Conservation (phyloP, 2,797 vertebrate species). For the Enteromius mattozi region DNA sequence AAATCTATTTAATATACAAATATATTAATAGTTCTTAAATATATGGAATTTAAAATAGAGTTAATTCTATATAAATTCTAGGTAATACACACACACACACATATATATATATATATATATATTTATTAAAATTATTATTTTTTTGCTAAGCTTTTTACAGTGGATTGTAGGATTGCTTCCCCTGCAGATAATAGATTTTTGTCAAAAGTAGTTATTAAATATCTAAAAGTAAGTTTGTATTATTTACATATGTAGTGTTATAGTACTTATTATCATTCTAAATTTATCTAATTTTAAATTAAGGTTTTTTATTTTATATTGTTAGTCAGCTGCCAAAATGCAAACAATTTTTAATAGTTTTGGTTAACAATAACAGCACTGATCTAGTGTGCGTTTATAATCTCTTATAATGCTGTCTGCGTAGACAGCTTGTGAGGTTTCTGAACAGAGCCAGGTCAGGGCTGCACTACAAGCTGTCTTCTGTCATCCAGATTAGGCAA, state of each 20-base stretch:
- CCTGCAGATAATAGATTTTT: not conserved
- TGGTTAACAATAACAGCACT: not conserved
- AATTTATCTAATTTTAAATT: not conserved
- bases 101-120: no score
- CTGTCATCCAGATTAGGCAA: constrained; percentile 21
- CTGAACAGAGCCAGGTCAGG: not conserved
- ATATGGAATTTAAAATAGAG: no score
- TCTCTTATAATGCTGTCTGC: not conserved
- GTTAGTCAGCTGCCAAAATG: not conserved
- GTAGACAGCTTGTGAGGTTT: not conserved
- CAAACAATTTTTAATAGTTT: not conserved
- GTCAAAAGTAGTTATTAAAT: not conserved
- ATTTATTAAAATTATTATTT: no score
- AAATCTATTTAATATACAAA: no score
- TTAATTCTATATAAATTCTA: no score
- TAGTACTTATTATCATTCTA: not conserved
- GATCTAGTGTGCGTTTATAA: not conserved
- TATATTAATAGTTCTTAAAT: no score
- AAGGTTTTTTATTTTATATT: not conserved
- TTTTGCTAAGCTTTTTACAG: not conserved
- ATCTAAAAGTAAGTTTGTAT: not conserved
- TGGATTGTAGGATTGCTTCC: not conserved
- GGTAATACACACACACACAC: no score
- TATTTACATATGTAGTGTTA: not conserved
- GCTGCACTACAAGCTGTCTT: constrained; percentile 37